Evolutionary conservation across 2,888 invertebrate species (phyloP).

Genomic region (Heliconius aoede): DNA sequence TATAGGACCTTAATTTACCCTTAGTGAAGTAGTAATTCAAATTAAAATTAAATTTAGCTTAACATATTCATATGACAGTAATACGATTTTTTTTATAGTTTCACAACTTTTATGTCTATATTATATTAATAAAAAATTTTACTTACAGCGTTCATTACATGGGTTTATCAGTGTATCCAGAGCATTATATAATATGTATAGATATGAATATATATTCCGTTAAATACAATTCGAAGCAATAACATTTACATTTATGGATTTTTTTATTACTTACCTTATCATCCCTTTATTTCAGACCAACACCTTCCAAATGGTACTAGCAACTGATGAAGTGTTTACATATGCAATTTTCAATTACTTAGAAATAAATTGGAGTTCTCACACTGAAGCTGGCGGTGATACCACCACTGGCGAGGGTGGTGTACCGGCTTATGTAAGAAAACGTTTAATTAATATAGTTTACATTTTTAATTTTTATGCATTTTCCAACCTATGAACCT

Average conservation of each 20-base stretch:
- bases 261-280: background rate
- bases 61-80: background rate
- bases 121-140: no score
- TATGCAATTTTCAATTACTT: constrained; percentile 98
- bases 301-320: constrained; percentile 97
- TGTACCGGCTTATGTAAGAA: constrained; percentile 92
- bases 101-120: background rate
- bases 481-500: background rate
- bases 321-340: constrained; percentile 96
- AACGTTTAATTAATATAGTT: background rate
- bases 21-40: background rate
- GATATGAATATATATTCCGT: background rate
- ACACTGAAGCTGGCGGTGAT: constrained; percentile 96
- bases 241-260: background rate
- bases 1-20: background rate
- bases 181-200: background rate
- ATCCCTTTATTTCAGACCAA: constrained; percentile 87
- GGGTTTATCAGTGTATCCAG: no score
- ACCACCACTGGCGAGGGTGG: constrained; percentile 94
- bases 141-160: no score
- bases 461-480: background rate
- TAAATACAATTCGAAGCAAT: background rate
- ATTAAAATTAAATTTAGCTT: no score
- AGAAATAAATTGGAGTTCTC: constrained; percentile 94
- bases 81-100: background rate